Evolutionary conservation across 2,888 invertebrate species (phyloP).

Genomic region (Barypeithes pellucidus): DNA sequence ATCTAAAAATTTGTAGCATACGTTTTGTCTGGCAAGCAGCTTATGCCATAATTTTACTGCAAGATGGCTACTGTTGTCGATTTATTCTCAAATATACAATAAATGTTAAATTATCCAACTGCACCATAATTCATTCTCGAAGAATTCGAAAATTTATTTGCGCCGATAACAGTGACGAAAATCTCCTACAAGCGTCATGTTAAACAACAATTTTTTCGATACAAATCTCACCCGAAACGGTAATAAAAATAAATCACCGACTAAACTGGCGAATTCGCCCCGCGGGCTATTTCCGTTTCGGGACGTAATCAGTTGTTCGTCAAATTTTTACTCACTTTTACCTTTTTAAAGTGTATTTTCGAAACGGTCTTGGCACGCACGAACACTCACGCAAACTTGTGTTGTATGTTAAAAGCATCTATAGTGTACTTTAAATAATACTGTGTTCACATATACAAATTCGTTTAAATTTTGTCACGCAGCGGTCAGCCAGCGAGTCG

Average conservation of each 20-base stretch:
- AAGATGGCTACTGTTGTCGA: too few relatives aligned
- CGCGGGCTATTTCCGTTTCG: conserved; percentile 55
- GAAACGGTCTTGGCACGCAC: conserved; percentile 54
- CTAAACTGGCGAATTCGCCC: conserved; percentile 55
- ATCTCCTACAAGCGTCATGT: conserved; percentile 43
- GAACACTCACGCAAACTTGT: conserved; percentile 43
- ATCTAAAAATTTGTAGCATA: too few relatives aligned
- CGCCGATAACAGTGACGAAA: conserved; percentile 44
- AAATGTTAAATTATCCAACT: too few relatives aligned
- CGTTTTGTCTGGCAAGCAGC: too few relatives aligned
- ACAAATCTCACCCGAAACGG: conserved; percentile 47
- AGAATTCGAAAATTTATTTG: conserved; percentile 6
- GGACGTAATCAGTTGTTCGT: conserved; percentile 58
- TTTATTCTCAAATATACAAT: too few relatives aligned
- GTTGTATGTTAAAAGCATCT: conserved; percentile 48
- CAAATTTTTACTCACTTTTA: conserved; percentile 58
- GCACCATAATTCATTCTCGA: not conserved
- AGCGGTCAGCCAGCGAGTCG: conserved; percentile 13
- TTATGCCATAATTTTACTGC: too few relatives aligned
- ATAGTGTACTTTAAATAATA: conserved; percentile 48
- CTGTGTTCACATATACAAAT: conserved; percentile 52
- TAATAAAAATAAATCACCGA: conserved; percentile 54
- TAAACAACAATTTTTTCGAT: conserved; percentile 52
- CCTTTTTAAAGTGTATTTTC: conserved; percentile 56
- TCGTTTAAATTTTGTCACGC: conserved; percentile 49